Percentiles rank a stretch among this genome's conserved stretches.
These are phyloP conservation scores for Stictonetta naevosa DNA, from an alignment of 2,113 vertebrate genomes.

Conservation along the genomic window DNA sequence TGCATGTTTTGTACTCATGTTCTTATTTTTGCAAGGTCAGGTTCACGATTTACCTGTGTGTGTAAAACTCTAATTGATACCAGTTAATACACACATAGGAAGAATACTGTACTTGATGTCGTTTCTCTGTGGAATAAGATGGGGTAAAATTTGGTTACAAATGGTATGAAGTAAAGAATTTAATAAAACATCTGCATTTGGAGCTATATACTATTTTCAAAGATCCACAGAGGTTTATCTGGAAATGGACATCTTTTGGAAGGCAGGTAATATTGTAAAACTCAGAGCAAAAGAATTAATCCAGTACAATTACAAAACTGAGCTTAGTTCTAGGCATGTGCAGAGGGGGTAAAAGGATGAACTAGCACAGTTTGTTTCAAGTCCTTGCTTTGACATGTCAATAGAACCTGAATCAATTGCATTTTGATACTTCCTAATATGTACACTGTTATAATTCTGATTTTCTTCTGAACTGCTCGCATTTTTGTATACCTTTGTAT, in stretches of 20 bases:
- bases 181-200: neutral
- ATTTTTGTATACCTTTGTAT: neutral
- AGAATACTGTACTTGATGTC: neutral
- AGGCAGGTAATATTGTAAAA: too few relatives aligned
- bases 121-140: neutral
- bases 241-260: too few relatives aligned
- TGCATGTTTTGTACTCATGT: neutral
- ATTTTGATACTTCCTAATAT: neutral
- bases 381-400: neutral
- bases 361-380: neutral
- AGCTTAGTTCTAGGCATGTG: neutral
- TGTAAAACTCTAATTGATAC: neutral
- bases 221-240: neutral
- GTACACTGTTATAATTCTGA: neutral
- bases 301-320: neutral
- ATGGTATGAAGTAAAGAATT: neutral
- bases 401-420: neutral
- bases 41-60: neutral
- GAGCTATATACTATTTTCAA: neutral
- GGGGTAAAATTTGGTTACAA: neutral
- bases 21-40: neutral
- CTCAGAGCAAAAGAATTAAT: neutral
- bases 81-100: neutral
- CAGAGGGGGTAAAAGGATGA: neutral
- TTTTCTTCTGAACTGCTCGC: neutral